phyloP scores from a whole-genome alignment of 2,113 vertebrate genomes.

The Tursiops truncatus region DNA sequence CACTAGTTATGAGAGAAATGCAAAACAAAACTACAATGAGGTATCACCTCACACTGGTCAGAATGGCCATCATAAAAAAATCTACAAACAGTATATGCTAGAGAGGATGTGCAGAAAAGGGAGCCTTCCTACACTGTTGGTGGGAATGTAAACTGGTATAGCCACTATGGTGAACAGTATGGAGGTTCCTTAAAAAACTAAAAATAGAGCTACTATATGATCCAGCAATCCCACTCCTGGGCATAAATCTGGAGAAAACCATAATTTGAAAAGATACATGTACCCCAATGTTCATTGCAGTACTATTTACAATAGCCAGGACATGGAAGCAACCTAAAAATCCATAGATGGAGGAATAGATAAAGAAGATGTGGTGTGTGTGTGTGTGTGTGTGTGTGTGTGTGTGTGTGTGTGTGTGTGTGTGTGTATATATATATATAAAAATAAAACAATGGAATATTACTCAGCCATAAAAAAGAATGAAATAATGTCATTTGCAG shows the following conservation, averaged over 20 bases:
- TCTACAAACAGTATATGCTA: not conserved
- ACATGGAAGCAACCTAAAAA: not conserved
- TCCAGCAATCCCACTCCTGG: not conserved
- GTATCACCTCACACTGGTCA: not conserved
- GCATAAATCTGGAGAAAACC: not conserved
- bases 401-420: rapidly evolving
- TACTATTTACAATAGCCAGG: not conserved
- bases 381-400: rapidly evolving
- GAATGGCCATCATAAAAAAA: not conserved
- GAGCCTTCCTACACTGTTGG: not conserved
- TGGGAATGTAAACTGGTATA: not conserved
- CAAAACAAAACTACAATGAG: not conserved
- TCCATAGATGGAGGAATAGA: not conserved
- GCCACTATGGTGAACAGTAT: not conserved
- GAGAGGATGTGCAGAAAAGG: not conserved
- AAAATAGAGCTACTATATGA: not conserved
- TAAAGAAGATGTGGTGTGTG: not conserved
- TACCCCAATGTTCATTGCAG: not conserved
- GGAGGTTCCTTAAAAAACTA: not conserved
- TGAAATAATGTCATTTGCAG: no score
- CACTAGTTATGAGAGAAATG: not conserved
- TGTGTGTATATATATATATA: no score
- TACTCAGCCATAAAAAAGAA: no score
- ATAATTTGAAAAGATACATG: not conserved
- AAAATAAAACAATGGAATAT: no score